phyloP scores from a whole-genome alignment of 2,888 invertebrate genomes.

The Saturnia pavonia region DNA sequence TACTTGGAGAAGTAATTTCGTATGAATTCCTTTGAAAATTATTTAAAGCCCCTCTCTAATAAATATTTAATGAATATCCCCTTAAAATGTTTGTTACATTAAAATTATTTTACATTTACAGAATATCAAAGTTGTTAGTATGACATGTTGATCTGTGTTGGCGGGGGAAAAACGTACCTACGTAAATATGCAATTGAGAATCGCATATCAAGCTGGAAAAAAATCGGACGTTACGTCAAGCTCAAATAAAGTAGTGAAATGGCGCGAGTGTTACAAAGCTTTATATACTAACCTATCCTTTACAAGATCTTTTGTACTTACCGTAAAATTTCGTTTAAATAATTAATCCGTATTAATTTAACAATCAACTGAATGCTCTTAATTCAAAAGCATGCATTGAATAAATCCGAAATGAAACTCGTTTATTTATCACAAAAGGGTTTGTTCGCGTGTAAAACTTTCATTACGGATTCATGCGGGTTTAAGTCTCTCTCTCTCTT shows the following conservation, averaged over 20 bases:
- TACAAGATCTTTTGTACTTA: background rate
- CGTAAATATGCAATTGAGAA: background rate
- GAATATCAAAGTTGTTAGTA: background rate
- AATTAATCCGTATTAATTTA: background rate
- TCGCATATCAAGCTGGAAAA: background rate
- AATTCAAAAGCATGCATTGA: background rate
- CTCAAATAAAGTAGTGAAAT: background rate
- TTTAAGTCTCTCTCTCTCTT: background rate
- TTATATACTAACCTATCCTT: background rate
- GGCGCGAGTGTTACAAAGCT: background rate
- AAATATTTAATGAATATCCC: too few relatives aligned
- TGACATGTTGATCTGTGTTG: background rate
- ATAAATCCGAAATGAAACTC: background rate
- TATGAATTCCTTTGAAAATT: too few relatives aligned
- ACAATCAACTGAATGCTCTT: background rate
- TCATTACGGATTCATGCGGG: background rate
- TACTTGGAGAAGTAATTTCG: too few relatives aligned
- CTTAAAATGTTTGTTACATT: too few relatives aligned
- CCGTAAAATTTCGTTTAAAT: background rate
- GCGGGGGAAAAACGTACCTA: background rate
- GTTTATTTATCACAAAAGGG: background rate
- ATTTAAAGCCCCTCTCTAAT: too few relatives aligned
- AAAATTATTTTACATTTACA: too few relatives aligned
- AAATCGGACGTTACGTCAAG: background rate
- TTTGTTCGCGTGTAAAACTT: constrained; percentile 7